These are phyloP conservation scores for Acromyrmex heyeri DNA, from an alignment of 1,140 invertebrate species.

Conservation along the genomic window DNA sequence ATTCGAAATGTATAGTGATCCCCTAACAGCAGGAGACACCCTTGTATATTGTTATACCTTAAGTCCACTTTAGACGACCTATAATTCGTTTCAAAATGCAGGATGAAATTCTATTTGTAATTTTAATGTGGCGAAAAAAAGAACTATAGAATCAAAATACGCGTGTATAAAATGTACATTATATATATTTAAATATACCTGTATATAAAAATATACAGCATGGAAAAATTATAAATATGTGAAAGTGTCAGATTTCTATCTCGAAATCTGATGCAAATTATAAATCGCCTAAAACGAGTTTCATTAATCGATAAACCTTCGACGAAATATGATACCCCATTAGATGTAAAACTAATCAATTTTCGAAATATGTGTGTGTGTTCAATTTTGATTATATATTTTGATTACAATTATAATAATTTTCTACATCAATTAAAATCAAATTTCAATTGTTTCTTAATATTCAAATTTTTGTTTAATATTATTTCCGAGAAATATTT, in stretches of 20 bases:
- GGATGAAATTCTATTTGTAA: not conserved
- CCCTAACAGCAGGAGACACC: not conserved
- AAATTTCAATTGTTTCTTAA: not conserved
- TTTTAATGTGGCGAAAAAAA: not conserved
- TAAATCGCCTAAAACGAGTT: not conserved
- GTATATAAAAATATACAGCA: not conserved
- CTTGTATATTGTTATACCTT: not conserved
- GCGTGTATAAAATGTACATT: not conserved
- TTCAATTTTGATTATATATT: slow-evolving; percentile 14
- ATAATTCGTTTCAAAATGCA: not conserved
- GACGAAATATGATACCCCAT: not conserved
- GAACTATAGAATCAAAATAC: not conserved
- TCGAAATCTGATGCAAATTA: not conserved
- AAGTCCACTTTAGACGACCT: not conserved
- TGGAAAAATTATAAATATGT: not conserved
- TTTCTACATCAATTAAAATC: not conserved
- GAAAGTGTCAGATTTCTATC: not conserved
- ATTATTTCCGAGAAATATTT: not conserved
- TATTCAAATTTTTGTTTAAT: not conserved
- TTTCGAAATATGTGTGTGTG: not conserved
- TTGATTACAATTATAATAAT: not conserved
- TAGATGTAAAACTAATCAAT: not conserved
- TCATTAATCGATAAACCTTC: not conserved
- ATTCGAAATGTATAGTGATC: slow-evolving; percentile 5
- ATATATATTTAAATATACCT: not conserved